Base-by-base conservation (phyloP, 2,797 vertebrate species). In the Catamblyrhynchus diadema region DNA sequence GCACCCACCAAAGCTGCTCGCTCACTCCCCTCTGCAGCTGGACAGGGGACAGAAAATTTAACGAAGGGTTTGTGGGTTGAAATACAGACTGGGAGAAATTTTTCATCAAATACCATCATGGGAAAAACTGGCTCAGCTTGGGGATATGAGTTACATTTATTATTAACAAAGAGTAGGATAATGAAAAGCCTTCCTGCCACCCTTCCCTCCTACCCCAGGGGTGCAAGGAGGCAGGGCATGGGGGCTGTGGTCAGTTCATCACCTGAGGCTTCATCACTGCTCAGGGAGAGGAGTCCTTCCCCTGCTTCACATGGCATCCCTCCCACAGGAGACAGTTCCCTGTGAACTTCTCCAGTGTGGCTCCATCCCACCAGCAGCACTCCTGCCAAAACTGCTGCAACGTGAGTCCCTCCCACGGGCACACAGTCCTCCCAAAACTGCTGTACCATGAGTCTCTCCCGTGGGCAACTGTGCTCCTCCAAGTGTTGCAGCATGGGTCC, bases 221-320 rank as follows among this genome's bases (percentile, higher is more conserved):
- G 9, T 4, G 9, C 48, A 62, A 25, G 35, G 33, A 61, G 41
- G 19, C 8, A 25, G 21, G 41, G 14, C 27, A 41, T 8, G 21
- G 16, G 21, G 56, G 6, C 0, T 10, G 11, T 21, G 16, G 28
- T 61, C 56, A 77, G 10, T 30, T 69, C 24, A 20, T 33, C 54
- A 61, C 10, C 9, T 0, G 0, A 39, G 33, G 13, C 21, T 69
- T 53, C 39, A 39, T 16, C 0, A 0, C 20, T 53, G 47, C 33
- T 45, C 24, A n/a, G 30, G 20, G 28, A 67, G 54, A 69, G 24
- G 15, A 77, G 17, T 33, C 17, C 4, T 61, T 22, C 33, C 73
- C 41, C 64, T 54, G 41, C 41, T 47, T 53, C 48, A 33, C 33
- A 2, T 1, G 5, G 24, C 2, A 0, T 61, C 17, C 48, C 48